phyloP scores from a whole-genome alignment of 2,797 vertebrate genomes.

The Channallabes apus region DNA sequence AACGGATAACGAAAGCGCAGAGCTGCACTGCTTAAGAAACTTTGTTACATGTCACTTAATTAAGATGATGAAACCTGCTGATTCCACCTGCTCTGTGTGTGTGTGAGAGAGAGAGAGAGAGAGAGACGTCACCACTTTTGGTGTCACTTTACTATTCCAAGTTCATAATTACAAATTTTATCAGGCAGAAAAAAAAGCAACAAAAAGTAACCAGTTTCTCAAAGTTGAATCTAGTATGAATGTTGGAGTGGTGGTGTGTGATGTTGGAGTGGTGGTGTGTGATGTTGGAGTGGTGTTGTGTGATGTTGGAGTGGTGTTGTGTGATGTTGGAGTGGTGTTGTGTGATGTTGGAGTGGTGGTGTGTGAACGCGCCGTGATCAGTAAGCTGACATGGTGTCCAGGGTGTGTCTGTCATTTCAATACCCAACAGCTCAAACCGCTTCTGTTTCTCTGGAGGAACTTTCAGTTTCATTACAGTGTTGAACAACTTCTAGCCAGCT shows the following conservation, averaged over 20 bases:
- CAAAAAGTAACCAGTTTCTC: background rate
- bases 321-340: no score
- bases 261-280: no score
- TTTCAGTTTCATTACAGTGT: slow-evolving; percentile 34
- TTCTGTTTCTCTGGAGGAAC: background rate
- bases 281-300: no score
- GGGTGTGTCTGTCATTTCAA: slow-evolving; percentile 16
- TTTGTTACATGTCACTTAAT: background rate
- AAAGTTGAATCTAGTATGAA: background rate
- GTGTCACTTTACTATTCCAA: slow-evolving; percentile 29
- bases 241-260: background rate
- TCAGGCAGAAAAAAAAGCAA: background rate
- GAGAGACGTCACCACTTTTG: slow-evolving; percentile 62
- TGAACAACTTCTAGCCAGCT: background rate
- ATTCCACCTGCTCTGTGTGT: background rate
- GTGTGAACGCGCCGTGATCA: background rate
- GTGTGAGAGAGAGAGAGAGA: background rate
- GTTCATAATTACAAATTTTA: background rate
- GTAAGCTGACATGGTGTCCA: background rate
- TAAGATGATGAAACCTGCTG: no score
- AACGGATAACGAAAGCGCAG: background rate
- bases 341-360: background rate
- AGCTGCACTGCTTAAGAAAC: background rate
- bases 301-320: no score
- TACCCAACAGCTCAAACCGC: no score